Evolutionary conservation across 2,888 invertebrate species (phyloP), one percentile per base, ranked within the genome.

Genomic region (Rutpela maculata): DNA sequence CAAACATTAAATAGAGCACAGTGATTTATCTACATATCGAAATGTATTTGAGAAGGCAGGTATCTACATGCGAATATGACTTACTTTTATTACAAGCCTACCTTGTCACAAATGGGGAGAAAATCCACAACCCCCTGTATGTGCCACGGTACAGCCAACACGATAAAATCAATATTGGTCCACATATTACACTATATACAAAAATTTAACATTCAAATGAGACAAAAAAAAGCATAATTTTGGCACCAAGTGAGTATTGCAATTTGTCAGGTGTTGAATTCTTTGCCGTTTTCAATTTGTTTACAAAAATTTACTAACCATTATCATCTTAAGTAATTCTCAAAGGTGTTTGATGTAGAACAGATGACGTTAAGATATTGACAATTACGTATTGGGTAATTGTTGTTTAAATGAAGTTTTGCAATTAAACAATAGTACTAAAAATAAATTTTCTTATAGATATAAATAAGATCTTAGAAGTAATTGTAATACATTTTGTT

Each of bases 1-100:
- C 87, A 88, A 89, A 88, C 88, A 88, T 88, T 88, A 87, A 88
- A 88, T 88, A 88, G 88, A 89, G 89, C 88, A 89, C 89, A 88
- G 86, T 88, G 86, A 88, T 87, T 86, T 89, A 89, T 89, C 88
- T 89, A 89, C 89, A 88, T 87, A 86, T 86, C 84, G 85, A 86
- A 86, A 86, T 87, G 86, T 87, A 85, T 86, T 83, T 85, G 84
- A 86, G 84, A 86, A 87, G 85, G 86, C 86, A 85, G 84, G 85
- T 88, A 88, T 88, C 87, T 88, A 88, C 88, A 88, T 86, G 87
- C 88, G 87, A 84, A 85, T 56, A 74, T 85, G 84, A 84, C 81
- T 84, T 81, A 79, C 65, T 74, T 78, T 78, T 75, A 70, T 81
- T 86, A 85, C 83, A 86, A 84, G 85, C 85, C 84, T 85, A 85